phyloP scores from a whole-genome alignment of 2,797 vertebrate species.

The Morelia viridis region DNA sequence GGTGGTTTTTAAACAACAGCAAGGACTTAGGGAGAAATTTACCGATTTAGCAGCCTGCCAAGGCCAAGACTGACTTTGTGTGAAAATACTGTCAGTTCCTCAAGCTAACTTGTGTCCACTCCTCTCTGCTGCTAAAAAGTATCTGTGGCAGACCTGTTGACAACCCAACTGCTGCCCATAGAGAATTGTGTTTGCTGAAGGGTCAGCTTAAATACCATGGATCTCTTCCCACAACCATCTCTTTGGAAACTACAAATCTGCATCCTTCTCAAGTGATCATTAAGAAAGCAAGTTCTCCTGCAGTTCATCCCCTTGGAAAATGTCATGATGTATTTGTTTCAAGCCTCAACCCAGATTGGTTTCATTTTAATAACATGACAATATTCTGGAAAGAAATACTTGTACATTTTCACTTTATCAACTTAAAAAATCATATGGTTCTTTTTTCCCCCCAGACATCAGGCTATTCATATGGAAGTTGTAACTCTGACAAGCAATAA shows the following conservation, averaged over 20 bases:
- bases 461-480: conserved; percentile 5
- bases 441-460: neutral
- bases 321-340: neutral
- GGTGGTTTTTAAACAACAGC: conserved; percentile 14
- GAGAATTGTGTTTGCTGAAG: neutral
- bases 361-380: conserved; percentile 30
- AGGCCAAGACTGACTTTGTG: neutral
- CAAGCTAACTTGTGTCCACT: neutral
- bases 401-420: conserved; percentile 37
- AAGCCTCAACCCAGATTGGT: neutral
- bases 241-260: neutral
- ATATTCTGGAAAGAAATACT: conserved; percentile 41
- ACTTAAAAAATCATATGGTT: neutral
- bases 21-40: conserved; percentile 41
- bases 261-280: neutral
- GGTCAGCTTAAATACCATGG: neutral
- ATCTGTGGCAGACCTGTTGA: neutral
- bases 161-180: neutral
- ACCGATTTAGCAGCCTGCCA: conserved; percentile 33
- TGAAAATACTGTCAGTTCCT: neutral
- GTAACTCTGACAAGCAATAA: conserved; percentile 4
- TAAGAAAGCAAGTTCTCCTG: neutral
- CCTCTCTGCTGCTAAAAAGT: neutral
- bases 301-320: neutral
- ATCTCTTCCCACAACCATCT: neutral